Base-by-base conservation (phyloP, 92 coral and sea anemone species). In the Heliopora coerulea region DNA sequence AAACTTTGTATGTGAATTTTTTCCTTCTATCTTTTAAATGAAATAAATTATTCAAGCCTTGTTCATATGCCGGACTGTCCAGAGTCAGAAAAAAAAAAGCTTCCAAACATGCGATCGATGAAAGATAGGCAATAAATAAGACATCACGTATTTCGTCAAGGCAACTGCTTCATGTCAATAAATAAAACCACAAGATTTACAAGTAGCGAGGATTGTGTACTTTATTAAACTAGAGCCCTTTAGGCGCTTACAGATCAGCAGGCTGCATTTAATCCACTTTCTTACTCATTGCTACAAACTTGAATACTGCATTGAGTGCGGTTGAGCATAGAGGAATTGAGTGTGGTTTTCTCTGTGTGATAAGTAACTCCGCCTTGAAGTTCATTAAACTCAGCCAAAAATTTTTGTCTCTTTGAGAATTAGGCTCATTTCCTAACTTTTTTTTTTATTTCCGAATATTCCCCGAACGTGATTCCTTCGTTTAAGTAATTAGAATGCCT, bases 41-140 rank as follows among this genome's bases (percentile, higher is more conserved):
- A 52, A 65, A 65, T 67, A 44, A 67, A 67, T 67, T 44, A 67
- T 67, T 67, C 58, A 67, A 67, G 41, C 74, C 52, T 67, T 67
- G 58, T 37, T 67, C 74, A 44, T 48, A 27, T 67, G 27, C 58
- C 42, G 42, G 11, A 37, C 42, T 37, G 42, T 37, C 42, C 42
- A 37, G 42, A 37, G 4, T 11, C 11, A 4, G 4, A 37, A 37
- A 37, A 37, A 37, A 37, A 4, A 37, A 37, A 37, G 42, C 42
- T 37, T 37, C 11, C 6, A 37, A 37, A 37, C 11, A 37, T 37
- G 6, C 11, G 11, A 37, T 37, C 42, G 4, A 11, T 37, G 11
- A 11, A 4, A 37, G 42, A 37, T 37, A 37, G 11, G 42, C 42
- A 37, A 11, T 11, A 37, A 37, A 37, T 37, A 37, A 37, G 42